Base-by-base conservation (phyloP, 2,113 vertebrate species). In the Heliornis fulica region DNA sequence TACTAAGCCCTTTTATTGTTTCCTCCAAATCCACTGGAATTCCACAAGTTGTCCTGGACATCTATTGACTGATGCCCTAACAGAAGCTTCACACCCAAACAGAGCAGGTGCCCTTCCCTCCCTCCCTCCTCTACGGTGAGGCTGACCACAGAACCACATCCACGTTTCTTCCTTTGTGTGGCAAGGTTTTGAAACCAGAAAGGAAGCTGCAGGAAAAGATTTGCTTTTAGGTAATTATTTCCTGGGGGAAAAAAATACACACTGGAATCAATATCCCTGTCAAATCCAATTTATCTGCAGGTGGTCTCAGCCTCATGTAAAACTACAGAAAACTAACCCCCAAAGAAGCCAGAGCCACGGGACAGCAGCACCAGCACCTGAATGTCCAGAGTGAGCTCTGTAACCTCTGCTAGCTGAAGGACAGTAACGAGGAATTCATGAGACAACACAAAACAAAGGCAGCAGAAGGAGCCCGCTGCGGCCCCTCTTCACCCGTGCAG, bases 171-270 rank as follows among this genome's bases (percentile, higher is more conserved):
- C 79, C 38, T 84, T 66, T 50, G 41, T 38, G 63, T n/a, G 50
- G 18, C 20, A 38, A 5, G 29, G 40, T 50, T 87, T 20, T 63
- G 61, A 83, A 82, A 79, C 0, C 13, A 6, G 68, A 50, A 70
- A 84, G 29, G 75, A 78, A 83, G 28, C 38, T 87, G 61, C 41
- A 71, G 51, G 64, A 88, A 85, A 10, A 9, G 46, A 65, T 87
- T 77, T 87, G 65, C 88, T 85, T 94, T 84, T 48, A 89, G 80
- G 54, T 77, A 83, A 92, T 90, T 92, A 79, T 11, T 80, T 80
- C 50, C 13, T 66, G 64, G 16, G 34, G 20, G 3, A 68, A 57
- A 70, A 65, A 54, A 53, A 53, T 29, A 53, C 13, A 69, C 22
- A 64, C n/a, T 65, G 65, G 68, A 78, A 95, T 89, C 87, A 89